Evolutionary conservation across 2,888 invertebrate species (phyloP).

Genomic region (Synergus umbraculus): DNA sequence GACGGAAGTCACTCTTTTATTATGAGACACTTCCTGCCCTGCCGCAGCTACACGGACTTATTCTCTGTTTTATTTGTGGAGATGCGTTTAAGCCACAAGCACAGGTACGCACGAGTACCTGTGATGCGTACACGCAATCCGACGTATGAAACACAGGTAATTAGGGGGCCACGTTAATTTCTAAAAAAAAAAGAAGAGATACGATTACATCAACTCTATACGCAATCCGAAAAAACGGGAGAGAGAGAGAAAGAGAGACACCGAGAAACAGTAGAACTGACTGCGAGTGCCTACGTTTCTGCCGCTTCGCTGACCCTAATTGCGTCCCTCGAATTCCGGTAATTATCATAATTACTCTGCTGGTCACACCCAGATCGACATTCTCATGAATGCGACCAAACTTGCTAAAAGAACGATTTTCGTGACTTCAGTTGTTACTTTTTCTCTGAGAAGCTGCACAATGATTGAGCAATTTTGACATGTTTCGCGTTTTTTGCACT

Average conservation of each 20-base stretch:
- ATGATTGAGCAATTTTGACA: constrained; percentile 14
- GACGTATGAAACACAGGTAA: constrained; percentile 45
- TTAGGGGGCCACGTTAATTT: constrained; percentile 51
- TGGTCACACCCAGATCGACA: constrained; percentile 70
- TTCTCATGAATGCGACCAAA: constrained; percentile 49
- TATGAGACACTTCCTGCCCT: constrained; percentile 71
- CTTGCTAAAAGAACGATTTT: constrained; percentile 30
- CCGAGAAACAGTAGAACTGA: not conserved
- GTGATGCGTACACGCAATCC: constrained; percentile 48
- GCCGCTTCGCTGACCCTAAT: constrained; percentile 63
- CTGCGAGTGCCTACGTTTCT: constrained; percentile 52
- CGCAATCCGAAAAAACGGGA: constrained; percentile 44
- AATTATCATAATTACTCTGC: constrained; percentile 72
- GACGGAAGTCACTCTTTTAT: constrained; percentile 73
- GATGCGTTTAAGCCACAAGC: not conserved
- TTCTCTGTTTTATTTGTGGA: constrained; percentile 27
- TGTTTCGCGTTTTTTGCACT: not conserved
- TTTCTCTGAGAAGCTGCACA: not conserved
- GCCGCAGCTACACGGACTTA: constrained; percentile 46
- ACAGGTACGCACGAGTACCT: not conserved
- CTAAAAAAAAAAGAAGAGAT: constrained; percentile 41
- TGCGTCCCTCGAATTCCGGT: constrained; percentile 72
- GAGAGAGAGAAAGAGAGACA: constrained; percentile 27
- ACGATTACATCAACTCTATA: constrained; percentile 51
- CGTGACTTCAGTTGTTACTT: not conserved